Base-by-base conservation (phyloP, 2,888 invertebrate genomes). In the Leptinotarsa rubiginosa region DNA sequence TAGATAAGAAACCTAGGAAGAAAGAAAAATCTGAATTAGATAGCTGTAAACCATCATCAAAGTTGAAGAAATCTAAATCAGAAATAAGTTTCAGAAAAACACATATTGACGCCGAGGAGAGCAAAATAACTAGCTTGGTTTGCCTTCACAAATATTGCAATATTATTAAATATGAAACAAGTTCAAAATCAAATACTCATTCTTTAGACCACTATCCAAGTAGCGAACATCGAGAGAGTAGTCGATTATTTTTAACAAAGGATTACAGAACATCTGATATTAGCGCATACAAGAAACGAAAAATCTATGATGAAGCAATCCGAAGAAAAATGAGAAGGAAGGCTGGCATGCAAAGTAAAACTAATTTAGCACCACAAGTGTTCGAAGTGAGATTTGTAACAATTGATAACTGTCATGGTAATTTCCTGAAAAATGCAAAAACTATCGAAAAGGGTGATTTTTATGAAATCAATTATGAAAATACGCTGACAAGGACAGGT, bases 351-450 rank as follows among this genome's bases (percentile, higher is more conserved):
- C 72, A 72, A 18, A 50, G 65, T 13, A 70, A 75, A 31, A 70
- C 69, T 54, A 66, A 68, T 65, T 65, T 79, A 25, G 74, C 76
- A 0, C 81, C 78, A 10, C 82, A 81, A 73, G 75, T 83, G 31
- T 79, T 80, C 20, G 83, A 84, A 75, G 82, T 84, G n/a, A 73
- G 82, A 18, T 83, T 78, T 73, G 65, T 84, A 56, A 82, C 81
- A 4, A 72, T 80, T 4, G 79, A 73, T 47, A 67, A 68, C 56
- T 47, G 59, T 31, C 69, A 69, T 52, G 15, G 69, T 20, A n/a
- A n/a, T 56, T 56, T 56, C 13, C 20, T 41, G 12, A n/a, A 54
- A 68, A 20, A 54, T 68, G n/a, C 13, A 12, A 54, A 41, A 16
- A 41, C 12, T 7, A 18, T 18, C 2, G 41, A 67, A 50, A 52